Conservation (phyloP, 2,797 vertebrate species). For the Bradypodion pumilum region DNA sequence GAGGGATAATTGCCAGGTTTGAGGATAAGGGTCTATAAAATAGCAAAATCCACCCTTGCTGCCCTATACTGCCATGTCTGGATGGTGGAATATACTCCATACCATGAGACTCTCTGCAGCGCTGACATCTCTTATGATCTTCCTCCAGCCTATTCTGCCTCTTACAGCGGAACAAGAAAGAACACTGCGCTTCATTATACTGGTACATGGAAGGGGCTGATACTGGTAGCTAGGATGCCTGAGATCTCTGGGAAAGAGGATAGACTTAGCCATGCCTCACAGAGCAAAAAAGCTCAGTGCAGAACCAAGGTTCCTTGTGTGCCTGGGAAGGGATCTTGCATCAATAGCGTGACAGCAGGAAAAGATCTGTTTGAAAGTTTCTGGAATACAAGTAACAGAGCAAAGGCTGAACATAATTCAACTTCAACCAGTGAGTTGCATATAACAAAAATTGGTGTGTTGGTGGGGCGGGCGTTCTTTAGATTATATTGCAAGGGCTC, state of each 20-base stretch:
- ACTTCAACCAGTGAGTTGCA: background rate
- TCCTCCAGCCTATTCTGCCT: conserved; percentile 2
- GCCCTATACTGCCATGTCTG: background rate
- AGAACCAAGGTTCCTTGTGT: background rate
- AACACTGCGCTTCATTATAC: conserved; percentile 21
- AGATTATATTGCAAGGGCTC: background rate
- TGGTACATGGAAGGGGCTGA: conserved; percentile 6
- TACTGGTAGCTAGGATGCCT: background rate
- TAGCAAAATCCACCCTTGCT: background rate
- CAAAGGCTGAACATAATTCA: background rate
- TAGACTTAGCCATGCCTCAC: background rate
- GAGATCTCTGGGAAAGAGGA: background rate
- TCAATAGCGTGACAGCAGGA: background rate
- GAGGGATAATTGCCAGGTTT: conserved; percentile 15
- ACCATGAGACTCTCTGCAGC: conserved; percentile 8
- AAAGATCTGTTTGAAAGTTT: background rate
- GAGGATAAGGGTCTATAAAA: conserved; percentile 4
- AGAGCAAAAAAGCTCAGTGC: too few species aligned
- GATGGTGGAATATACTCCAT: background rate
- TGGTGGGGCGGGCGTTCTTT: too few species aligned
- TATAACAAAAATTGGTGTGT: background rate
- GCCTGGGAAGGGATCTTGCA: background rate
- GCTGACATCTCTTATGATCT: background rate
- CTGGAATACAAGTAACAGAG: background rate
- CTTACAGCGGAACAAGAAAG: background rate